These are phyloP conservation scores for Protonibea diacanthus DNA, from an alignment of 2,797 vertebrate genomes.

Conservation along the genomic window DNA sequence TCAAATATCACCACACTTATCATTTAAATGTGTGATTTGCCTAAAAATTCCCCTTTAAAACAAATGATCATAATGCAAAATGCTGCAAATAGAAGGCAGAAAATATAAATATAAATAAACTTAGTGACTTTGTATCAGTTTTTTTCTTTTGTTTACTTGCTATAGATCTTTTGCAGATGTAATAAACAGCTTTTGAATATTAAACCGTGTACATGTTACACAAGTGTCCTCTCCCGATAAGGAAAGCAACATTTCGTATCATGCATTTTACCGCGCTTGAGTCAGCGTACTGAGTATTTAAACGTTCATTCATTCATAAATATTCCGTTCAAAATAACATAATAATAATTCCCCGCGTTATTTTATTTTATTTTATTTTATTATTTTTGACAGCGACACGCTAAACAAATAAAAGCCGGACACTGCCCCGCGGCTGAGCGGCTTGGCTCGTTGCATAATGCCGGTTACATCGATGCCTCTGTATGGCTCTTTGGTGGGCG, in stretches of 20 bases:
- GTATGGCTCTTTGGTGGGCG: conserved; percentile 75
- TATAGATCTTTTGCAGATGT: neutral
- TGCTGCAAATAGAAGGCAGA: no score
- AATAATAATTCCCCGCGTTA: neutral
- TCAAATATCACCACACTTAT: no score
- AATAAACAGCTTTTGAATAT: neutral
- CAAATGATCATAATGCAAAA: no score
- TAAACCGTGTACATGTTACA: neutral
- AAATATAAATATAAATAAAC: no score
- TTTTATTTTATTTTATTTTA: no score
- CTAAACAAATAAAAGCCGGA: neutral
- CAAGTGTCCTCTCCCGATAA: neutral
- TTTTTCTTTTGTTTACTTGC: neutral
- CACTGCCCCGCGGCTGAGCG: conserved; percentile 1
- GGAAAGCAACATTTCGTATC: neutral
- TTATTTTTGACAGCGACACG: accelerated
- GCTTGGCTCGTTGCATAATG: conserved; percentile 47
- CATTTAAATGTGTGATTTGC: no score
- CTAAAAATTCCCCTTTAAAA: no score
- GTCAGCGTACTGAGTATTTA: neutral
- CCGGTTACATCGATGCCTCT: conserved; percentile 41
- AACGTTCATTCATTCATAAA: neutral
- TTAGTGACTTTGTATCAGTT: no score
- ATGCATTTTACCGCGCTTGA: no score
- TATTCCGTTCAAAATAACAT: neutral